Conservation (phyloP, 2,113 vertebrate genomes). For the Grantiella picta region DNA sequence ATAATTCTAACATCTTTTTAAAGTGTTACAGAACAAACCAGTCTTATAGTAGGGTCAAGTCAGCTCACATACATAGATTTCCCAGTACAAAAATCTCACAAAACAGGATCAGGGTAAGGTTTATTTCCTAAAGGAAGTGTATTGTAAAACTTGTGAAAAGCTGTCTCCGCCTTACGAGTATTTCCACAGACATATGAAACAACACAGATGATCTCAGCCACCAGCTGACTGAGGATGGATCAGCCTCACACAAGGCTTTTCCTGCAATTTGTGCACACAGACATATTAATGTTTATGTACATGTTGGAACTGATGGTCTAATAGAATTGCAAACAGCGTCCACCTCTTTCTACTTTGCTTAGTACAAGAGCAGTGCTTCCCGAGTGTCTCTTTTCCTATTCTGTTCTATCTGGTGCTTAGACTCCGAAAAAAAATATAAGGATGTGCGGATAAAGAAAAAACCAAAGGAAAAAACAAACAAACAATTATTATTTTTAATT, state of each 20-base stretch:
- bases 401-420: not conserved
- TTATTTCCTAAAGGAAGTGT: not conserved
- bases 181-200: not conserved
- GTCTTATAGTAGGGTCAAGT: not conserved
- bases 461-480: not conserved
- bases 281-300: not conserved
- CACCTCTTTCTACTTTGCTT: not conserved
- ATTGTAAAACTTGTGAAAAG: not conserved
- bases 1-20: not conserved
- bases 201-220: not conserved
- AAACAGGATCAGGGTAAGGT: not conserved
- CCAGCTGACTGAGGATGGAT: not conserved
- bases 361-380: not conserved
- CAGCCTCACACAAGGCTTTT: not conserved
- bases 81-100: not conserved
- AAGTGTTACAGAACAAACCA: not conserved
- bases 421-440: not conserved
- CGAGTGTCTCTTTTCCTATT: not conserved
- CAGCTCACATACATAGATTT: rapidly evolving
- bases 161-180: not conserved
- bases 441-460: not conserved
- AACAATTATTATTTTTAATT: not conserved
- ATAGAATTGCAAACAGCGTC: not conserved
- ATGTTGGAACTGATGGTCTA: not conserved
- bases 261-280: not conserved